Conservation (phyloP, 64 coral and sea anemone genomes). For the Trachythela sp. region DNA sequence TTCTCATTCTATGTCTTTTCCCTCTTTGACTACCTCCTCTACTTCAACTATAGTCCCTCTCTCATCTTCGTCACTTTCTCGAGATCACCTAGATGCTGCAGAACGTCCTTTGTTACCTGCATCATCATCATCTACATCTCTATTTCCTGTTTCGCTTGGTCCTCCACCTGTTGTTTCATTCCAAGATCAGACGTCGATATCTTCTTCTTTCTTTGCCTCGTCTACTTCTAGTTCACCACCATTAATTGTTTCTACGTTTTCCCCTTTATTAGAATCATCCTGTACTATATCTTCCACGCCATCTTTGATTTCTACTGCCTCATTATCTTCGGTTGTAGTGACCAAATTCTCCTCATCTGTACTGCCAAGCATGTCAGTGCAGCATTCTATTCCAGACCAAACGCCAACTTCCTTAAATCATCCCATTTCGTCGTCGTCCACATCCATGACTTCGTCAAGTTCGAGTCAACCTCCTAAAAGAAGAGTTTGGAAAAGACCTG, state of each 20-base stretch:
- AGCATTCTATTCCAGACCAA: background rate
- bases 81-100: background rate
- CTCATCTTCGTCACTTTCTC: background rate
- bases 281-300: no score
- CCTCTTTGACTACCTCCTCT: background rate
- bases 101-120: background rate
- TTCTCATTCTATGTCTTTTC: background rate
- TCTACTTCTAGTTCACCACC: background rate
- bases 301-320: background rate
- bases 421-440: background rate
- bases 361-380: background rate
- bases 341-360: background rate
- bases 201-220: background rate
- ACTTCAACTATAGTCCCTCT: background rate
- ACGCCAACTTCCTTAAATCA: background rate
- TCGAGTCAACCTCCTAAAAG: background rate
- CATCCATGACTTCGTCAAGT: background rate
- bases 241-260: background rate
- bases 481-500: background rate
- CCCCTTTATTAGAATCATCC: no score
- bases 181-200: background rate
- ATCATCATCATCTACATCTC: background rate
- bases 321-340: background rate
- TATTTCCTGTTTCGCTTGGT: background rate
- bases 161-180: background rate